phyloP scores from a whole-genome alignment of 2,797 vertebrate genomes.

The Phaenicophaeus curvirostris region DNA sequence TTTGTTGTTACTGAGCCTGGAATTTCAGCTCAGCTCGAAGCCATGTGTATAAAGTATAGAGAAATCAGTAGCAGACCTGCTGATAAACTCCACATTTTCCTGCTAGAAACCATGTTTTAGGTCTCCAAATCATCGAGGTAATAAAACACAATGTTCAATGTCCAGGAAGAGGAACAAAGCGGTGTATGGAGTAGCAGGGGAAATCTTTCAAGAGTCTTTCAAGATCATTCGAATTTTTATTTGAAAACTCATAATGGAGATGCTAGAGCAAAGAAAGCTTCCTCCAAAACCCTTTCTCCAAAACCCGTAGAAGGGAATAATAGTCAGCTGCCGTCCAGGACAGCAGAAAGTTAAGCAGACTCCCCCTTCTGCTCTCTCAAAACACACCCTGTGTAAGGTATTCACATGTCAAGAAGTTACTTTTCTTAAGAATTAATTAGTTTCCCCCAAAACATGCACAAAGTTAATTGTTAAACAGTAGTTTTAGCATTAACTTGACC shows the following conservation, averaged over 20 bases:
- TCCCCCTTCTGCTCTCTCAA: neutral
- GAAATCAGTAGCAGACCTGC: slow-evolving; percentile 42
- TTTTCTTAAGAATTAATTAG: slow-evolving; percentile 61
- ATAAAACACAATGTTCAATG: slow-evolving; percentile 1
- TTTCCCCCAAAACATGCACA: neutral
- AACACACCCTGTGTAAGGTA: slow-evolving; percentile 20
- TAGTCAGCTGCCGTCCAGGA: slow-evolving; percentile 26
- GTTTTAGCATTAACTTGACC: slow-evolving; percentile 73
- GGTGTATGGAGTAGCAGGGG: neutral
- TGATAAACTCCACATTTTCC: slow-evolving; percentile 23
- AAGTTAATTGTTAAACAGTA: slow-evolving; percentile 78
- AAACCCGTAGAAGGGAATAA: neutral
- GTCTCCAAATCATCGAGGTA: slow-evolving; percentile 13
- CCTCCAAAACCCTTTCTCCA: slow-evolving; percentile 14
- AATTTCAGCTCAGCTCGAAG: slow-evolving; percentile 40
- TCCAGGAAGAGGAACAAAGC: slow-evolving; percentile 22
- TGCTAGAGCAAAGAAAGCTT: neutral
- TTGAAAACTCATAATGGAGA: neutral
- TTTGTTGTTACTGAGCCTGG: slow-evolving; percentile 56
- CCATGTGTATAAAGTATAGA: slow-evolving; percentile 10
- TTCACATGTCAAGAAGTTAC: slow-evolving; percentile 59
- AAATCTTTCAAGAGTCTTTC: neutral
- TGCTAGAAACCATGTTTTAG: neutral
- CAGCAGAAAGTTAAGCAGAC: neutral
- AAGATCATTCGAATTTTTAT: neutral